Base-by-base conservation (phyloP, 2,888 invertebrate species). In the Quadroppia sp. region DNA sequence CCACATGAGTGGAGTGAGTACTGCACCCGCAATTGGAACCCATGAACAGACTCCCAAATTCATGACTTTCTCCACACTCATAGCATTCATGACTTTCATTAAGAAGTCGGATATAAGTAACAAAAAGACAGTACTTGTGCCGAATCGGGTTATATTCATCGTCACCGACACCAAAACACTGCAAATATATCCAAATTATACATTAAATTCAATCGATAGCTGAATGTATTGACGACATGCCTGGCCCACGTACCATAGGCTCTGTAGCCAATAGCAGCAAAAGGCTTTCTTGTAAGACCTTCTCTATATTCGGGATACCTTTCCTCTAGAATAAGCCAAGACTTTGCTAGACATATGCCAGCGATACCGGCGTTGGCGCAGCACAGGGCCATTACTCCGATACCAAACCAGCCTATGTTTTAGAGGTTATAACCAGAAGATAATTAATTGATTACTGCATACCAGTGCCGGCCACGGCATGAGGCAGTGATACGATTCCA, bases 211-310 rank as follows among this genome's bases (percentile, higher is more conserved):
- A 67, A 1, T 23, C 67, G 89, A 53, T 76, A 86, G 86, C 76
- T 83, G 81, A 50, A 84, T 75, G 73, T 81, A 86, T 78, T 87
- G 85, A 0, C 87, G 86, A 79, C 86, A 87, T 70, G 74, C 74
- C 74, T 77, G 76, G 76, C 77, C 64, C 73, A 75, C 7, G 36
- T 59, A 11, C 94, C 93, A 78, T 88, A 89, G 0, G 91, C 89
- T 64, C 91, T 82, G 80, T 92, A 89, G 0, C 90, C 91, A 23
- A 94, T 86, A 0, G 92, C 91, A 0, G 92, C 89, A 80, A 93
- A 91, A 0, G 94, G 93, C 81, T 89, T 89, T 77, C 92, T 89
- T 76, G 86, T 86, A 76, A 83, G 81, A 48, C 84, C 79, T 71
- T 0, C 88, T 82, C 78, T 76, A 73, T 81, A 86, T 78, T 87